Evolutionary conservation across 2,888 invertebrate genomes (phyloP), one percentile per base, ranked within the genome.

Genomic region (Microctonus brassicae): DNA sequence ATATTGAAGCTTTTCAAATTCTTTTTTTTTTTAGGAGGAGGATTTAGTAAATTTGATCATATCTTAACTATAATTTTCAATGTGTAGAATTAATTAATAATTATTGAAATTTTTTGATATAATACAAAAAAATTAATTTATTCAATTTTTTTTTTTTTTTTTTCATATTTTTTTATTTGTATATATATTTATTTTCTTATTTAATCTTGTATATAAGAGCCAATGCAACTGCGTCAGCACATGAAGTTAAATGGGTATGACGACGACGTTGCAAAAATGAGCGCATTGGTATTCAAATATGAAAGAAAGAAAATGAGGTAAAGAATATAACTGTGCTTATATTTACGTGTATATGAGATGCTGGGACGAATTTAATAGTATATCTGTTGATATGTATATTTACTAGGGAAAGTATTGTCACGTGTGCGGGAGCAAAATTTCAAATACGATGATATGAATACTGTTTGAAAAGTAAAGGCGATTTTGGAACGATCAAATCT

Each of bases 401-500:
- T 39, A 67, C 57, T 69, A 76, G 73, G 70, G 62, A 33, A 66
- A 67, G 58, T 66, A 57, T 66, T 66, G 65, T 66, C 65, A 55
- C 26, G 29, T 6, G n/a, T 22, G 57, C 24, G 39, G 42, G 29
- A 57, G 33, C 36, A 64, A 53, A 53, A 52, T 34, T 39, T 55
- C 62, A 72, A 55, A n/a, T n/a, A n/a, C n/a, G 22, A 57, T 57
- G 17, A 26, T 47, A 60, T 57, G 63, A 67, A 55, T 72, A 42
- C 67, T 67, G 68, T 72, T 67, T 63, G 57, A 72, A 47, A 47
- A 47, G n/a, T n/a, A 47, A 69, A 71, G 69, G 69, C 79, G 77
- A 76, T 79, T 80, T 77, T 73, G 72, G 75, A 61, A 6, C 47
- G 77, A 78, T 79, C 75, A 73, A 72, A 76, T 80, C 75, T 55